A percentile compares a stretch with the other conserved stretches of the same genome.
Conservation (phyloP, 2,888 invertebrate species). For the Andrena minutula region DNA sequence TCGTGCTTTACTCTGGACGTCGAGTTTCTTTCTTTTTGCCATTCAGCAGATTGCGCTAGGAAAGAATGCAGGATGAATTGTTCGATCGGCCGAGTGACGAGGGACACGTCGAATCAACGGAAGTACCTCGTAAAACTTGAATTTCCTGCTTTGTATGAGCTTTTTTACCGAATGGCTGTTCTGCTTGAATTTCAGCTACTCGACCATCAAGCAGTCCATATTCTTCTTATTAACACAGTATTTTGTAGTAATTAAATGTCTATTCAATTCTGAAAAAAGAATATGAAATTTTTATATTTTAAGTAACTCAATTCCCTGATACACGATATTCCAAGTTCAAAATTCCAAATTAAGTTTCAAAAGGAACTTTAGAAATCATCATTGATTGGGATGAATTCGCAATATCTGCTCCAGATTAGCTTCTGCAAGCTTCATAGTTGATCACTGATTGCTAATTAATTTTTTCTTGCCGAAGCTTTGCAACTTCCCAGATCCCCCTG, state of each 20-base stretch:
- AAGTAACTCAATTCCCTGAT: no score
- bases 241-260: not conserved
- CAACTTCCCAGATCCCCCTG: not conserved
- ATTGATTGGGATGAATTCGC: no score
- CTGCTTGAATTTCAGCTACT: not conserved
- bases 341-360: no score
- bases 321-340: no score
- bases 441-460: no score
- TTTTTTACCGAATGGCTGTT: not conserved
- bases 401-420: no score
- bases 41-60: conserved; percentile 27
- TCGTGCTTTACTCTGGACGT: not conserved
- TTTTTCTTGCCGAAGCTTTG: not conserved
- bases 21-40: conserved; percentile 15
- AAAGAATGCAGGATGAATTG: conserved; percentile 16
- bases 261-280: no score
- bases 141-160: not conserved
- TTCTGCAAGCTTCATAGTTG: not conserved
- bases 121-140: conserved; percentile 19
- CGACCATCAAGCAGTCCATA: not conserved
- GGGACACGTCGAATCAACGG: conserved; percentile 26
- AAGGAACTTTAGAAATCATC: no score
- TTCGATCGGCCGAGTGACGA: conserved; percentile 22
- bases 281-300: no score
- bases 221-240: not conserved